A percentile compares a stretch with the other conserved stretches of the same genome.
These are phyloP conservation scores for Phthorimaea operculella DNA, from an alignment of 1,140 invertebrate genomes.

Conservation along the genomic window DNA sequence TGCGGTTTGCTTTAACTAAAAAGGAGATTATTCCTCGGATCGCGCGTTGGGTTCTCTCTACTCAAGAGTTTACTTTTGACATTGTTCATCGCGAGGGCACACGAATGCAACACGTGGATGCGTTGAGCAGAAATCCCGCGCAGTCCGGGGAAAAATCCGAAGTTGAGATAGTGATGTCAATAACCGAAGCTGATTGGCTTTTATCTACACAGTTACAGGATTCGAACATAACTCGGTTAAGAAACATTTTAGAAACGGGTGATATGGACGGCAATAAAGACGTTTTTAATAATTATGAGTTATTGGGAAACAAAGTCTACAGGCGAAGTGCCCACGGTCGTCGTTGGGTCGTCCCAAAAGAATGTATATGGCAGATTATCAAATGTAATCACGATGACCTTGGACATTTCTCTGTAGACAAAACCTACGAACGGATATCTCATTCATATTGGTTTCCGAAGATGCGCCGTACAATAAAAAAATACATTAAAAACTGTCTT, in stretches of 20 bases:
- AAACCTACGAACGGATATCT: neutral
- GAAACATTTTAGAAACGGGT: neutral
- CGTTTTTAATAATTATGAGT: constrained; percentile 1
- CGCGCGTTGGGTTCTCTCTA: neutral
- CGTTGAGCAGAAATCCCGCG: neutral
- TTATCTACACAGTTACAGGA: neutral
- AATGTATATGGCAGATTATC: constrained; percentile 8
- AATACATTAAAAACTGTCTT: constrained; percentile 8
- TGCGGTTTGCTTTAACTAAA: neutral
- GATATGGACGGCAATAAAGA: neutral
- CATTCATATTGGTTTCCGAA: neutral
- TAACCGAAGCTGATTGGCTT: neutral
- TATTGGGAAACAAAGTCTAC: constrained; percentile 1
- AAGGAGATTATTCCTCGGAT: constrained; percentile 2
- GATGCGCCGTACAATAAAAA: neutral
- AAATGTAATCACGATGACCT: constrained; percentile 16
- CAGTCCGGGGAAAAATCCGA: neutral
- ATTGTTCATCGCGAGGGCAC: constrained; percentile 1
- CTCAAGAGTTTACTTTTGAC: constrained; percentile 2
- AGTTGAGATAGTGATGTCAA: neutral
- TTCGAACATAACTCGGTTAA: neutral
- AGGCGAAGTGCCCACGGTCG: constrained; percentile 1
- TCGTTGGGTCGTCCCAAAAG: constrained; percentile 2
- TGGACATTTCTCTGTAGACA: constrained; percentile 4
- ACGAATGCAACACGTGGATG: neutral